A percentile compares a stretch with the other conserved stretches of the same genome.
Conservation (phyloP, 2,888 invertebrate genomes). For the Asteroscopus sphinx region DNA sequence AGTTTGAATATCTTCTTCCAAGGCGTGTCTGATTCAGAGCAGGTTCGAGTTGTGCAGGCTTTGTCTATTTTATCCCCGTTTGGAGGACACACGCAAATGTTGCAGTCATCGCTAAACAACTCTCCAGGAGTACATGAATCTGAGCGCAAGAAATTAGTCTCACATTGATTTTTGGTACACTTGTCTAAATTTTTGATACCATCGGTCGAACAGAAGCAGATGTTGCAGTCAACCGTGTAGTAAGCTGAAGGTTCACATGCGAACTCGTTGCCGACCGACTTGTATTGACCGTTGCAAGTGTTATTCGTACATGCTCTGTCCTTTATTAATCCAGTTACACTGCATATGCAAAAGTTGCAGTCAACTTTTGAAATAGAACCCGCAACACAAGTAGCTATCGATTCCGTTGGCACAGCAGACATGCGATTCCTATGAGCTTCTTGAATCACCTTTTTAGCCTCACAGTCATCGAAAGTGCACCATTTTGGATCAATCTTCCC, state of each 20-base stretch:
- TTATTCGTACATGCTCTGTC: slow-evolving; percentile 78
- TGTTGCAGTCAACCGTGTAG: slow-evolving; percentile 82
- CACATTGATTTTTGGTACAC: slow-evolving; percentile 84
- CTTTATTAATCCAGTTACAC: slow-evolving; percentile 69
- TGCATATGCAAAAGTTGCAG: slow-evolving; percentile 86
- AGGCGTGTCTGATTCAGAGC: slow-evolving; percentile 65
- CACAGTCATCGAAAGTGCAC: slow-evolving; percentile 84
- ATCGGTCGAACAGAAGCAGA: slow-evolving; percentile 78
- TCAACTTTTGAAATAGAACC: slow-evolving; percentile 75
- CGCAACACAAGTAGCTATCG: slow-evolving; percentile 67
- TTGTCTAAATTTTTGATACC: slow-evolving; percentile 81
- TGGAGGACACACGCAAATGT: slow-evolving; percentile 83
- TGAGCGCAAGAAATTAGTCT: slow-evolving; percentile 73
- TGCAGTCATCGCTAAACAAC: slow-evolving; percentile 81
- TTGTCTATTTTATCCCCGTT: slow-evolving; percentile 76
- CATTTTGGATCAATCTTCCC: slow-evolving; percentile 81
- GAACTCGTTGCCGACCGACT: slow-evolving; percentile 59
- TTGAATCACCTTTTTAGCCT: slow-evolving; percentile 68
- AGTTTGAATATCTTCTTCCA: slow-evolving; percentile 76
- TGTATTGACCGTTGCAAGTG: slow-evolving; percentile 61
- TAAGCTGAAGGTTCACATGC: slow-evolving; percentile 79
- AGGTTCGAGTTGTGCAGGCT: slow-evolving; percentile 77
- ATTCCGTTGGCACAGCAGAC: slow-evolving; percentile 30
- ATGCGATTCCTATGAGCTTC: slow-evolving; percentile 60
- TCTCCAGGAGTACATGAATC: slow-evolving; percentile 75